Percentiles rank a stretch among this genome's conserved stretches.
phyloP scores from a whole-genome alignment of 2,113 vertebrate species.

The Carollia perspicillata region DNA sequence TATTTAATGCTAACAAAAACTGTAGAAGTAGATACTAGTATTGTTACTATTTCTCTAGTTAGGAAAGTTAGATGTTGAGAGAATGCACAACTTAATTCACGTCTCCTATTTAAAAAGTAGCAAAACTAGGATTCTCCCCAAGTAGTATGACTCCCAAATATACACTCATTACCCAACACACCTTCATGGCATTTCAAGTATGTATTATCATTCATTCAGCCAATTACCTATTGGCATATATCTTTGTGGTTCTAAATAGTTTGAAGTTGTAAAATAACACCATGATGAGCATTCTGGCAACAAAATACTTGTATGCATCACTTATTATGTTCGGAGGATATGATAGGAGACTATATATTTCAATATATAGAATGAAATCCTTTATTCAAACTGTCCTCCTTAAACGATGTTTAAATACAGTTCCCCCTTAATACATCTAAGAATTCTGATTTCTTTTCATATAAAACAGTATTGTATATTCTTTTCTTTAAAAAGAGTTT shows the following conservation, averaged over 20 bases:
- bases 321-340: neutral
- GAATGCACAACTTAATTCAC: neutral
- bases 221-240: neutral
- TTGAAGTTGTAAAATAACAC: neutral
- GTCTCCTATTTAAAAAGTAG: neutral
- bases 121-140: neutral
- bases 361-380: neutral
- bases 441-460: neutral
- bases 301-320: neutral
- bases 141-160: neutral
- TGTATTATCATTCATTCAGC: neutral
- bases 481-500: neutral
- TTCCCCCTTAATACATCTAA: neutral
- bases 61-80: neutral
- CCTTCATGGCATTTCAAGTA: neutral
- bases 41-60: neutral
- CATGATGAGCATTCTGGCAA: neutral
- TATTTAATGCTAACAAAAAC: neutral
- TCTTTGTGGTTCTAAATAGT: neutral
- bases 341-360: neutral
- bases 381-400: neutral
- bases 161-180: neutral
- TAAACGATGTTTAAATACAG: neutral
- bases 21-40: neutral
- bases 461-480: neutral